phyloP scores from a whole-genome alignment of 1,140 invertebrate genomes.

The Drosophila busckii region DNA sequence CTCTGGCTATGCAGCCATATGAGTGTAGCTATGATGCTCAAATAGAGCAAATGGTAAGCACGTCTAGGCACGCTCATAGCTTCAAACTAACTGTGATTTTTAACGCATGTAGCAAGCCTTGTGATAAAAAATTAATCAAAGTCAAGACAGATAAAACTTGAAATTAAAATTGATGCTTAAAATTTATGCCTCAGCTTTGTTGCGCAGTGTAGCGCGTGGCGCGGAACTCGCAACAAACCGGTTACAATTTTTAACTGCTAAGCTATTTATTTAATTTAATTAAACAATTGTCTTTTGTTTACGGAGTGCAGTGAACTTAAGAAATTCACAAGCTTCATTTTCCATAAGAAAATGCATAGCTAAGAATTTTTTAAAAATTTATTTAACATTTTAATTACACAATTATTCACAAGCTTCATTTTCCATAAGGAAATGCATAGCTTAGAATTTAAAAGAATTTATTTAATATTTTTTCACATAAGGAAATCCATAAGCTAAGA shows the following conservation, averaged over 20 bases:
- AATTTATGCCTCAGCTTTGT: background rate
- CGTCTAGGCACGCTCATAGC: conserved; percentile 30
- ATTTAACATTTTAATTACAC: too few relatives aligned
- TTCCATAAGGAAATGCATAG: too few relatives aligned
- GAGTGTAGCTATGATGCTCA: conserved; percentile 13
- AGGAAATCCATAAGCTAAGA: too few relatives aligned
- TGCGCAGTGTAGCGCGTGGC: conserved; percentile 13
- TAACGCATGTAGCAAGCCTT: background rate
- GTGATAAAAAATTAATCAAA: conserved; percentile 32
- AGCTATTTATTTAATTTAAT: conserved; percentile 15
- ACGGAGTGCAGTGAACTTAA: conserved; percentile 11
- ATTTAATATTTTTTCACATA: too few relatives aligned
- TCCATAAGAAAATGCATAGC: too few relatives aligned
- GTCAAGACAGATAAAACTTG: conserved; percentile 3
- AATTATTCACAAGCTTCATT: too few relatives aligned
- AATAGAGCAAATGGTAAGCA: conserved; percentile 12
- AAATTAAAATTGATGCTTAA: background rate
- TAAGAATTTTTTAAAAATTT: too few relatives aligned
- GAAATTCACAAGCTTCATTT: background rate
- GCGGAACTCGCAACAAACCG: conserved; percentile 20
- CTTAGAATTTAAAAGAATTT: too few relatives aligned
- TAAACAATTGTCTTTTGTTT: conserved; percentile 11
- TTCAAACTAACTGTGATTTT: conserved; percentile 3
- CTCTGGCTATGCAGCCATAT: background rate
- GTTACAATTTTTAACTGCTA: conserved; percentile 12